Base-by-base conservation (phyloP, 64 coral and sea anemone genomes). In the Montipora capricornis region DNA sequence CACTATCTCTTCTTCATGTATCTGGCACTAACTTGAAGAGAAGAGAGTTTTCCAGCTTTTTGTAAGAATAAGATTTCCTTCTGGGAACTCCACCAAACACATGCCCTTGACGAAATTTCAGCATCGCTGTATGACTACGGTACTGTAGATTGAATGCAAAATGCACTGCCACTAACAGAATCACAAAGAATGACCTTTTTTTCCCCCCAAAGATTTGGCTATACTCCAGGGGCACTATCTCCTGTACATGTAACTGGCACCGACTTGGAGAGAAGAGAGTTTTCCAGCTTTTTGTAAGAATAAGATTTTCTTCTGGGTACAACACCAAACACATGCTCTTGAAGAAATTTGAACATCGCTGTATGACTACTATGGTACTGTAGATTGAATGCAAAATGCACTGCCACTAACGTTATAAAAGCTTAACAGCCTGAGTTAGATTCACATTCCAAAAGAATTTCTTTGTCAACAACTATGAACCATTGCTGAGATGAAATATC, bases 251-350 rank as follows among this genome's bases (percentile, higher is more conserved):
- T 37, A 37, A 37, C 37, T 37, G 37, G 37, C 37, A 37, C 58
- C 67, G 68, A 84, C 44, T 69, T 84, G 44, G 81, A 22, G n/a
- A 84, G 80, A 84, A 84, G 81, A 67, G 58, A 62, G 81, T 84
- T 84, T 69, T 84, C 81, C 57, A 69, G 58, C 81, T 45, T 84
- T 69, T 84, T 84, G 44, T 44, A 84, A 26, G 45, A 20, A 48
- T 84, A 83, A 45, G 81, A 67, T 20, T 84, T 84, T 44, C 81
- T 67, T 84, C 81, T 68, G 66, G 81, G 59, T 14, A 67, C n/a
- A 20, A 6, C 44, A 48, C 81, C 81, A 84, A 84, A 15, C 57
- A 84, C 66, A 84, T 84, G 59, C 57, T 84, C 81, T 44, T 84
- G 29, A 13, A 66, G 12, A 20, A 84, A 68, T 11, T 84, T 67